Base-by-base conservation (phyloP, 2,113 vertebrate genomes). In the Eulemur rufifrons region DNA sequence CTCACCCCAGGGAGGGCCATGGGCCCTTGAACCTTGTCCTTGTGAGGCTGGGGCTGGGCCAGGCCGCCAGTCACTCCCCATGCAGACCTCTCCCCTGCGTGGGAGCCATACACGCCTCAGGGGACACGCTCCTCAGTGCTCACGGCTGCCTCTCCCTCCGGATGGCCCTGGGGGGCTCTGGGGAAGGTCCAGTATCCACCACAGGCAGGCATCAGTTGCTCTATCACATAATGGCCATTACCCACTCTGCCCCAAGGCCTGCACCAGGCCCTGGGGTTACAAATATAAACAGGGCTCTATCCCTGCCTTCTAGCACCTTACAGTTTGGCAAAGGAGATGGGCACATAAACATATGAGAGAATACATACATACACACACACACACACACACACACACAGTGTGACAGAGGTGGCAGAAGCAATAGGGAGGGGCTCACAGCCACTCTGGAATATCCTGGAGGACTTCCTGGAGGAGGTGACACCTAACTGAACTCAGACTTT, bases 51-150 rank as follows among this genome's bases (percentile, higher is more conserved):
- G 11, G 6, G 13, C 2, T 0, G 1, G 27, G 27, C 23, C 2
- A 13, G 68, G 27, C 13, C 20, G 14, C 27, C 21, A 0, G 1
- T 13, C 21, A 68, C 76, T 68, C 66, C n/a, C 23, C 0, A 0
- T 21, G 27, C 8, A 45, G 50, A 5, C 29, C 39, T 64, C 34
- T 2, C 37, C 39, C 10, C 27, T 0, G 0, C 0, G 0, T 1
- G n/a, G 52, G 18, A 4, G 13, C 20, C 14, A 0, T 8, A 18
- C 32, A 66, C 8, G 78, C 17, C 2, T 17, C 18, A 18, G 59
- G 74, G 21, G 47, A 5, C 6, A 12, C 29, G 15, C 29, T 21
- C 6, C 12, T n/a, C 5, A 34, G 11, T 13, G 27, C 21, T 18
- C 20, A 52, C 15, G 45, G 29, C 77, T 61, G 25, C 2, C 17